A percentile compares a stretch with the other conserved stretches of the same genome.
phyloP scores from a whole-genome alignment of 2,113 vertebrate species.

The Pseudorasbora parva region DNA sequence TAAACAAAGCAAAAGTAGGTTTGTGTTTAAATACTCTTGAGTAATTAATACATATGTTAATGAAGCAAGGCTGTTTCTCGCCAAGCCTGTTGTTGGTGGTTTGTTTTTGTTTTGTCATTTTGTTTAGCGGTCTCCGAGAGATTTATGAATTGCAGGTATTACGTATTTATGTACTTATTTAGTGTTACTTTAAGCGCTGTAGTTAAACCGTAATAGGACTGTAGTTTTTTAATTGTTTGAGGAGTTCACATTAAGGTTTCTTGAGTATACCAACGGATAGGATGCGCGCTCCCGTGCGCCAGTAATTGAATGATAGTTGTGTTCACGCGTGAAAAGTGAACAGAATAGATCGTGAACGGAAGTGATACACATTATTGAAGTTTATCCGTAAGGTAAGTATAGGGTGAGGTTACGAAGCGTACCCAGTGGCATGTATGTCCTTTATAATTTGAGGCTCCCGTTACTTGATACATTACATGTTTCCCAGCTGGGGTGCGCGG shows the following conservation, averaged over 20 bases:
- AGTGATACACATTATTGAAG: neutral
- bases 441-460: neutral
- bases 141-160: neutral
- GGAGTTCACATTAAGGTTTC: neutral
- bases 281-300: neutral
- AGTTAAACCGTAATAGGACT: neutral
- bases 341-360: neutral
- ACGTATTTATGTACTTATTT: neutral
- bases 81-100: conserved; percentile 19
- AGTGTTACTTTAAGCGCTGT: neutral
- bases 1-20: neutral
- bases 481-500: conserved; percentile 9
- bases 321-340: neutral
- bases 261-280: neutral
- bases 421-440: neutral
- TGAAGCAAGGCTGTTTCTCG: neutral
- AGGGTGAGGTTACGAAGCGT: neutral
- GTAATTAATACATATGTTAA: neutral
- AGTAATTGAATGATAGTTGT: neutral
- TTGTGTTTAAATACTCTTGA: neutral
- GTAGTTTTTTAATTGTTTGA: neutral
- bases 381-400: neutral
- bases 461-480: conserved; percentile 27
- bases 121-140: neutral
- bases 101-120: conserved; percentile 12